Base-by-base conservation (phyloP, 2,888 invertebrate genomes). In the Macropis europaea region DNA sequence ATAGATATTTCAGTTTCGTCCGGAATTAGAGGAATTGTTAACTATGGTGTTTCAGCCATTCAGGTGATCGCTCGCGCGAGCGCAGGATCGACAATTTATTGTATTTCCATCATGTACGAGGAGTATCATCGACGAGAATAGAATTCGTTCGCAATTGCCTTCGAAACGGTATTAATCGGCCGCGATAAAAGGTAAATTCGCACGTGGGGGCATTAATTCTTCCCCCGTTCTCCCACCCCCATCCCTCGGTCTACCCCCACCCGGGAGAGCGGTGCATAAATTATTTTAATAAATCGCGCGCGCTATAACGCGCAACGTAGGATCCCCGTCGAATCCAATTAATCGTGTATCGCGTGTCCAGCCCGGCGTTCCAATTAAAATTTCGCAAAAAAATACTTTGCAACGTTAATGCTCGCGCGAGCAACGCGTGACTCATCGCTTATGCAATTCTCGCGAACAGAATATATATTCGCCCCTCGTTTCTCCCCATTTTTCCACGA, bases 221-320 rank as follows among this genome's bases (percentile, higher is more conserved):
- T 61, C 43, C 30, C 45, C 11, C 22, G 11, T 9, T 4, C 5
- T n/a, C 40, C 5, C 13, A 17, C 47, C 7, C 11, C 57, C 7
- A n/a, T n/a, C n/a, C n/a, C n/a, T n/a, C n/a, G n/a, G n/a, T n/a
- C n/a, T n/a, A 19, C 45, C 7, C 28, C 19, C 30, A 2, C 19
- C 19, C 32, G 7, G 7, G n/a, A 30, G 11, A 61, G 38, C 45
- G 53, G 26, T 26, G 52, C 52, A 62, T 50, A 47, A 67, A 62
- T 67, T 60, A 67, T 67, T 67, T 67, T 52, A 67, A 67, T 67
- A 62, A 67, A 67, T 53, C 52, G 60, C 50, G 53, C 50, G 53
- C 50, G 63, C 45, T 53, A 62, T 53, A 53, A 62, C 53, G 63
- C 53, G 67, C 50, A 40, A 47, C 62, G 67, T 64, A 56, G 68